Conservation (phyloP, 1,140 invertebrate genomes). For the Melipona quadrifasciata region DNA sequence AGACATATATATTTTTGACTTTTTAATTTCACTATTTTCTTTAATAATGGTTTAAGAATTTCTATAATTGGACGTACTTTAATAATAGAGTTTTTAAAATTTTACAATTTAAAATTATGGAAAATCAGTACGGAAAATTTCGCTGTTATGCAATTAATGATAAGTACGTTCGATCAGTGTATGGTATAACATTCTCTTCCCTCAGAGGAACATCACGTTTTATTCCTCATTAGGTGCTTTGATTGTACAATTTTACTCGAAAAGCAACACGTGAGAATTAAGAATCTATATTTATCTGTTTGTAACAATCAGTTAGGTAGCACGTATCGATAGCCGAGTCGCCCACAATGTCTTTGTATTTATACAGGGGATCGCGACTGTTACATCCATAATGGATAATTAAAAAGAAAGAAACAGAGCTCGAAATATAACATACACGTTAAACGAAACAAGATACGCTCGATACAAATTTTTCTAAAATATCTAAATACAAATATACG, state of each 20-base stretch:
- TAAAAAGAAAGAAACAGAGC: background rate
- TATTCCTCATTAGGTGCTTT: too few species aligned
- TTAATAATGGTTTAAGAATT: too few species aligned
- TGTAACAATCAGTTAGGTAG: background rate
- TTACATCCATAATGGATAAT: constrained; percentile 3
- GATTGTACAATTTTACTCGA: background rate
- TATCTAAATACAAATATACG: background rate
- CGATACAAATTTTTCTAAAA: background rate
- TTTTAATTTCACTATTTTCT: too few species aligned
- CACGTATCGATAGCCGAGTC: background rate
- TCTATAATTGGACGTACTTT: too few species aligned
- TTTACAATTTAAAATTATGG: background rate
- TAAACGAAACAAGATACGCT: background rate
- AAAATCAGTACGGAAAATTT: background rate
- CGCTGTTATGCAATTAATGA: constrained; percentile 5
- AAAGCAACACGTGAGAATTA: constrained; percentile 47
- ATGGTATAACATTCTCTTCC: background rate
- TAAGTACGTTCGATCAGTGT: background rate
- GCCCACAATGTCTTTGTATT: constrained; percentile 8
- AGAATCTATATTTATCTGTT: constrained; percentile 9
- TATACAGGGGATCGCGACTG: background rate
- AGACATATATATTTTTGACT: background rate
- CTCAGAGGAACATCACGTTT: constrained; percentile 11
- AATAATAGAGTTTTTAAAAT: background rate
- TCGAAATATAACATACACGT: background rate